A percentile compares a stretch with the other conserved stretches of the same genome.
Conservation (phyloP, 1,140 invertebrate species). For the Nephila pilipes region DNA sequence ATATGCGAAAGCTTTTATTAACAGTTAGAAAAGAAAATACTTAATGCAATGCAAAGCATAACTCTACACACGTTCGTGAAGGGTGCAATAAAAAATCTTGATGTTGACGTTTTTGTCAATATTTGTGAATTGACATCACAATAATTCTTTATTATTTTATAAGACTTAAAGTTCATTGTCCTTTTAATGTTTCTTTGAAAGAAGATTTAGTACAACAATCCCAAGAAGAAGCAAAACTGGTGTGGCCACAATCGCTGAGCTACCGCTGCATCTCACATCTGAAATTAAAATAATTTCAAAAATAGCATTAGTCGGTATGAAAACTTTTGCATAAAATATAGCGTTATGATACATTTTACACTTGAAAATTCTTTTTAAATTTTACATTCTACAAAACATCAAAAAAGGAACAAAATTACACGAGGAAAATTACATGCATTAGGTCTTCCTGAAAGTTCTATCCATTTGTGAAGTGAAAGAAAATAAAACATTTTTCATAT, state of each 20-base stretch:
- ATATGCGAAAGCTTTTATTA: not conserved
- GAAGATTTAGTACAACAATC: not conserved
- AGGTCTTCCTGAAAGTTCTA: too few species aligned
- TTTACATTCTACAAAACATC: too few species aligned
- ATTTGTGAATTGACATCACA: not conserved
- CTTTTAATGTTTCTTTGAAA: constrained; percentile 44
- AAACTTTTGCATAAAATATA: too few species aligned
- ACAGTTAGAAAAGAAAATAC: not conserved
- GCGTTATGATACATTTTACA: too few species aligned
- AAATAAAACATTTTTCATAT: too few species aligned
- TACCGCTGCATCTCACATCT: constrained; percentile 60
- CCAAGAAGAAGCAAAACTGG: constrained; percentile 42
- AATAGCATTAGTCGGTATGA: not conserved
- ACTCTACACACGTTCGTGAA: constrained; percentile 4
- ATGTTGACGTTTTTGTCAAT: not conserved
- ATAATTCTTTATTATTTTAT: not conserved
- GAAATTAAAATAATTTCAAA: not conserved
- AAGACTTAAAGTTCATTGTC: not conserved
- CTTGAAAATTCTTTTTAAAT: too few species aligned
- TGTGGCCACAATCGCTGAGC: not conserved
- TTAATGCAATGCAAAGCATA: constrained; percentile 28
- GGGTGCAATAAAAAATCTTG: not conserved
- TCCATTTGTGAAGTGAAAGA: too few species aligned
- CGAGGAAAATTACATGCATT: too few species aligned
- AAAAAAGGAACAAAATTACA: too few species aligned